These are phyloP conservation scores for Noctuana brunneofusca DNA, from an alignment of 2,888 invertebrate species.

Conservation along the genomic window DNA sequence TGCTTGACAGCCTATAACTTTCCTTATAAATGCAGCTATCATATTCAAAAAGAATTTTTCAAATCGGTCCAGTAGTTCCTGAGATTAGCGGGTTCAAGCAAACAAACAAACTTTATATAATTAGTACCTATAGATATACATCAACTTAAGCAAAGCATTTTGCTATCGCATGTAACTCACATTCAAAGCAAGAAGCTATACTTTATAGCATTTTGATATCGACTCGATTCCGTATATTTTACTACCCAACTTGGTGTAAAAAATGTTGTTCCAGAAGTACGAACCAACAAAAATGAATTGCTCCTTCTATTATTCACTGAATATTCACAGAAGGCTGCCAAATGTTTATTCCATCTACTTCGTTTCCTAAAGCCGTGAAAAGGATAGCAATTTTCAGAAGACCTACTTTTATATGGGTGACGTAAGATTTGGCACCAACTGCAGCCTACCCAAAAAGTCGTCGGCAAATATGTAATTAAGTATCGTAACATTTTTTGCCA, in stretches of 20 bases:
- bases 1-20: no score
- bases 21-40: no score
- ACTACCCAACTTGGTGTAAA: conserved; percentile 1
- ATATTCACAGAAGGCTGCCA: conserved; percentile 29
- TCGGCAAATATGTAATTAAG: conserved; percentile 22
- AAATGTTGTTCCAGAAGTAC: conserved; percentile 1
- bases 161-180: not conserved
- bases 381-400: conserved; percentile 28
- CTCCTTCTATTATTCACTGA: conserved; percentile 33
- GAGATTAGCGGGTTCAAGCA: no score
- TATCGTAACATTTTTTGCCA: conserved; percentile 13
- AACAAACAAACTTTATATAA: no score
- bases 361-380: conserved; percentile 30
- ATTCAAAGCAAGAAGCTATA: not conserved
- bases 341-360: conserved; percentile 33
- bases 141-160: no score
- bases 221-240: not conserved
- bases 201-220: not conserved
- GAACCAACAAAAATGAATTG: conserved; percentile 25
- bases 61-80: no score
- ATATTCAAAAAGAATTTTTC: no score
- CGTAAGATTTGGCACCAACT: conserved; percentile 30
- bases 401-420: conserved; percentile 29
- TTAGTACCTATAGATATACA: no score
- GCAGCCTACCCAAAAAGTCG: conserved; percentile 18